phyloP scores from a whole-genome alignment of 2,797 vertebrate species.

The Halcyon leucocephala region DNA sequence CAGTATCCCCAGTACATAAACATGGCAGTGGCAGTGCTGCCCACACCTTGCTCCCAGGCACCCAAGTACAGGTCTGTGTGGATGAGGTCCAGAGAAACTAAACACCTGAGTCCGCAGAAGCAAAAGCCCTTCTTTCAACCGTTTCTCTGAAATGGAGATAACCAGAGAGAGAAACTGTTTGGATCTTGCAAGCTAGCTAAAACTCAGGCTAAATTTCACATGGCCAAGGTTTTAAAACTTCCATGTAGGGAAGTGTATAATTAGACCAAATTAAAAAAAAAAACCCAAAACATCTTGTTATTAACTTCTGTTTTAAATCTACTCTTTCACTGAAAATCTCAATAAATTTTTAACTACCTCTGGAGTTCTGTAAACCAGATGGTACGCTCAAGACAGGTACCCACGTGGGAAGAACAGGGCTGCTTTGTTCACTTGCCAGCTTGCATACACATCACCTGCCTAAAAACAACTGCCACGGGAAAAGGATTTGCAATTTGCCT shows the following conservation, averaged over 20 bases:
- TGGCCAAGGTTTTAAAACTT: rapidly evolving
- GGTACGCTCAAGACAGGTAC: background rate
- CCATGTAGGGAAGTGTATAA: rapidly evolving
- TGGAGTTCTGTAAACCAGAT: background rate
- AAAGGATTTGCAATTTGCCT: background rate
- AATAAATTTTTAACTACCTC: background rate
- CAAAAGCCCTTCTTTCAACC: background rate
- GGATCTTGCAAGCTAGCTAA: background rate
- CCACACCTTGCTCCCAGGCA: background rate
- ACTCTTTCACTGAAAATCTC: background rate
- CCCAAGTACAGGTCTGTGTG: rapidly evolving
- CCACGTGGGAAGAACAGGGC: rapidly evolving
- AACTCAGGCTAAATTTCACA: background rate
- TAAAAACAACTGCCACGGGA: rapidly evolving
- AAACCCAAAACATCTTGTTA: background rate
- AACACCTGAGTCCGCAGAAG: background rate
- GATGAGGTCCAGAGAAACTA: background rate
- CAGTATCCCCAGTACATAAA: background rate
- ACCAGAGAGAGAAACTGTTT: background rate
- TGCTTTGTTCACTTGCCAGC: background rate
- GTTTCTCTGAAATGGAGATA: background rate
- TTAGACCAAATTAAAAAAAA: background rate
- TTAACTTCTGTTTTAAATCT: background rate
- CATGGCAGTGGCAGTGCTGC: rapidly evolving
- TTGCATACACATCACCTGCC: background rate